Conservation (phyloP, 2,113 vertebrate genomes). For the Gracilinanus agilis region DNA sequence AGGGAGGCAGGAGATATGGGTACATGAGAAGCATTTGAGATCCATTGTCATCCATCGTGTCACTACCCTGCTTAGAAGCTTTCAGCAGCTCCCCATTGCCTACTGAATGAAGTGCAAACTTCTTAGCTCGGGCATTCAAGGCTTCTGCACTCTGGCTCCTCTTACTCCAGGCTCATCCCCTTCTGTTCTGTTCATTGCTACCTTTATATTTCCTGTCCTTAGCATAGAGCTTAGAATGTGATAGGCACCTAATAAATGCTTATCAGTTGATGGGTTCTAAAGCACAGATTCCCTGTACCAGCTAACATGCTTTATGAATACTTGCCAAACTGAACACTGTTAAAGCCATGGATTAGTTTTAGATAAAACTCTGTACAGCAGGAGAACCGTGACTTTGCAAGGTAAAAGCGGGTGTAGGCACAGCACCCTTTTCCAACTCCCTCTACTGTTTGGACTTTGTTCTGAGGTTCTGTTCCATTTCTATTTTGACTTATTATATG, state of each 20-base stretch:
- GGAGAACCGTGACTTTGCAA: neutral
- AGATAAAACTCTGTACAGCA: neutral
- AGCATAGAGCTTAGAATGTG: neutral
- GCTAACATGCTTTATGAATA: neutral
- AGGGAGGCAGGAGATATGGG: neutral
- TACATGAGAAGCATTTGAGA: neutral
- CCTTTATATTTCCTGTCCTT: neutral
- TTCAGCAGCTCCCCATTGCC: neutral
- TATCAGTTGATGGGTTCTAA: neutral
- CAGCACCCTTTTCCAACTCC: neutral
- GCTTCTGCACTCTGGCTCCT: neutral
- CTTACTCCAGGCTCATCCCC: neutral
- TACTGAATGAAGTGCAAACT: constrained; percentile 33
- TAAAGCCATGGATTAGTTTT: neutral
- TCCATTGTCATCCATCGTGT: neutral
- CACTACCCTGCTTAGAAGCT: neutral
- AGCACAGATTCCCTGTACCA: neutral
- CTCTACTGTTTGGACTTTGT: neutral
- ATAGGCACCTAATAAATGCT: neutral
- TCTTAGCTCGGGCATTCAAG: neutral
- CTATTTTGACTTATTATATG: neutral
- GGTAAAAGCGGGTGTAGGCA: neutral
- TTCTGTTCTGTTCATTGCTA: neutral
- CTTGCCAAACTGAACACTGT: neutral
- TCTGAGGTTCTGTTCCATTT: neutral